These are phyloP conservation scores for Lucilia cuprina DNA, from an alignment of 1,140 invertebrate genomes.

Conservation along the genomic window DNA sequence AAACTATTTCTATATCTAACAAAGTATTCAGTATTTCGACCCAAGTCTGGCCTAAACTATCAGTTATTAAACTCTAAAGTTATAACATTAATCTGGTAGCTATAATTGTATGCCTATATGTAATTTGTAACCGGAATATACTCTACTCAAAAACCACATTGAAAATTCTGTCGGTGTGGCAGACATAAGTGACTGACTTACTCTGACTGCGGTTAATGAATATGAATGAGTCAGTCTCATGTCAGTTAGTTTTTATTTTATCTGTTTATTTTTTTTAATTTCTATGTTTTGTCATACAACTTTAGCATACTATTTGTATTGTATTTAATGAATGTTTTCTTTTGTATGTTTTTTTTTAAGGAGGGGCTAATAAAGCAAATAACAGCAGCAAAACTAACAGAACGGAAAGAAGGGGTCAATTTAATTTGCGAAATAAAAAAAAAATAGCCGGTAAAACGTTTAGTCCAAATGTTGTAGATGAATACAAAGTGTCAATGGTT, in stretches of 20 bases:
- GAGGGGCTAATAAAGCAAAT: neutral
- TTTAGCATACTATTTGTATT: neutral
- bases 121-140: neutral
- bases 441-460: neutral
- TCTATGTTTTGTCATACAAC: neutral
- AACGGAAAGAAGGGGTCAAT: neutral
- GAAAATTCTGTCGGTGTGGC: neutral
- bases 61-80: too few species aligned
- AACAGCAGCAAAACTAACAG: neutral
- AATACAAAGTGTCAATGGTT: neutral
- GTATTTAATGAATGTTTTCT: neutral
- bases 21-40: too few species aligned
- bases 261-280: neutral
- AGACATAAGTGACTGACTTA: neutral
- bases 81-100: too few species aligned
- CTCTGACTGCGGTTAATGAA: constrained; percentile 11
- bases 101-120: neutral
- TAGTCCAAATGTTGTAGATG: neutral
- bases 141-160: neutral
- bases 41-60: too few species aligned
- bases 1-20: too few species aligned
- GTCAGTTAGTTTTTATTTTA: neutral
- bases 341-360: neutral
- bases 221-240: neutral
- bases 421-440: neutral